These are phyloP conservation scores for Oligia strigilis DNA, from an alignment of 2,888 invertebrate species.

Conservation along the genomic window DNA sequence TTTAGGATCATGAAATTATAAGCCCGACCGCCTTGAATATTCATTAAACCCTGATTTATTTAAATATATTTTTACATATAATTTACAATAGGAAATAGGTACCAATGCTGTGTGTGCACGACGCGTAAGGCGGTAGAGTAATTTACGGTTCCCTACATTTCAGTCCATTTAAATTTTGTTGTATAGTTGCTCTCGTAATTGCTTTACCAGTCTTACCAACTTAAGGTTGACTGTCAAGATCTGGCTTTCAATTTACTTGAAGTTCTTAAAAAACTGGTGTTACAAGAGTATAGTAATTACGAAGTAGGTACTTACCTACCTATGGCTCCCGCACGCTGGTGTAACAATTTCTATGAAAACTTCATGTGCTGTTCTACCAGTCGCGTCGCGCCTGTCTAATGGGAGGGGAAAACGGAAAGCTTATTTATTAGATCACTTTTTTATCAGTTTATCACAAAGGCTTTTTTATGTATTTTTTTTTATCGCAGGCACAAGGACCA, in stretches of 20 bases:
- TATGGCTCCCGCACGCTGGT: no score
- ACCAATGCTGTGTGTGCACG: background rate
- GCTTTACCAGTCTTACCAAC: no score
- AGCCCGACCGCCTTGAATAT: background rate
- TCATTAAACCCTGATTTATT: no score
- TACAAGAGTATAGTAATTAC: background rate
- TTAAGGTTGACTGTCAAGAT: background rate
- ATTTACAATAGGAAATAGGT: background rate
- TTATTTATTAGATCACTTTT: background rate
- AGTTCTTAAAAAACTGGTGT: background rate
- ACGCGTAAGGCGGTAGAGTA: background rate
- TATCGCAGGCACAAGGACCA: slow-evolving; percentile 22
- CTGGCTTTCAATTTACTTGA: background rate
- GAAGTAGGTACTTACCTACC: no score
- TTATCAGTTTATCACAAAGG: background rate
- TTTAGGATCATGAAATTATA: background rate
- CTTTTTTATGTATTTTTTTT: background rate
- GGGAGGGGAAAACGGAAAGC: background rate
- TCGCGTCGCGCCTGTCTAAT: background rate
- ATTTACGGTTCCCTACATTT: background rate
- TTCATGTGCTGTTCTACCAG: background rate
- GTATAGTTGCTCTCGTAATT: background rate
- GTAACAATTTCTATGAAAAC: background rate
- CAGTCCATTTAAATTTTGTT: background rate
- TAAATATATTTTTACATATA: background rate